A percentile compares a stretch with the other conserved stretches of the same genome.
phyloP scores from a whole-genome alignment of 2,888 invertebrate species.

The Conops quadrifasciatus region DNA sequence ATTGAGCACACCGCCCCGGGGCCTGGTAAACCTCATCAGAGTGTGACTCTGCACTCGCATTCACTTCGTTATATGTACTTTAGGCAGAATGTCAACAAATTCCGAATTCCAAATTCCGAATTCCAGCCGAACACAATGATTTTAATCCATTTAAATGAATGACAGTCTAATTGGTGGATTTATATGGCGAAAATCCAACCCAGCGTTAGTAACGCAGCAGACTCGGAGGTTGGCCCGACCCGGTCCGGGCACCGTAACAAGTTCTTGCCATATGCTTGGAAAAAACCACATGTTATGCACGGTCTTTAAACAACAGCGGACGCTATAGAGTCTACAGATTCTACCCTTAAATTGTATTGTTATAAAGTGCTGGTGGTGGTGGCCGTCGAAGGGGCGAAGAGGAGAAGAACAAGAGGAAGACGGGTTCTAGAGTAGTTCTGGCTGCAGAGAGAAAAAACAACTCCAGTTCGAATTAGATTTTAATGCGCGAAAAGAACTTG shows the following conservation, averaged over 20 bases:
- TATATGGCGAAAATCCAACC: constrained; percentile 37
- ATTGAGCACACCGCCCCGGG: constrained; percentile 7
- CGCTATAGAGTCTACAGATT: constrained; percentile 43
- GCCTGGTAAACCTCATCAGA: not conserved
- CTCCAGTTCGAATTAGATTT: constrained; percentile 62
- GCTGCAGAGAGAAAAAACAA: constrained; percentile 39
- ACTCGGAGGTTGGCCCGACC: constrained; percentile 12
- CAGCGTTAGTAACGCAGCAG: not conserved
- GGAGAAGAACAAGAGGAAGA: not conserved
- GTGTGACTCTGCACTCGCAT: not conserved
- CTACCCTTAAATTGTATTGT: not conserved
- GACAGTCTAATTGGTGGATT: constrained; percentile 65
- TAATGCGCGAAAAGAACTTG: constrained; percentile 61
- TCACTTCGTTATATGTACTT: constrained; percentile 3
- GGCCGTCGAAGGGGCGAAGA: not conserved
- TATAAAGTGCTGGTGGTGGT: too few species aligned
- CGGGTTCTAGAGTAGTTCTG: not conserved
- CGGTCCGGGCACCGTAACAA: constrained; percentile 49
- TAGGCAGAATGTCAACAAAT: constrained; percentile 16
- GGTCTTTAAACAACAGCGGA: constrained; percentile 62
- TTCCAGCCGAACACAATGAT: constrained; percentile 31
- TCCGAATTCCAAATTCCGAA: constrained; percentile 10
- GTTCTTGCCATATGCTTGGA: constrained; percentile 64
- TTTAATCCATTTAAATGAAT: constrained; percentile 65
- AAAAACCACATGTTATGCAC: constrained; percentile 66